phyloP scores from a whole-genome alignment of 2,797 vertebrate genomes.

The Numenius phaeopus region DNA sequence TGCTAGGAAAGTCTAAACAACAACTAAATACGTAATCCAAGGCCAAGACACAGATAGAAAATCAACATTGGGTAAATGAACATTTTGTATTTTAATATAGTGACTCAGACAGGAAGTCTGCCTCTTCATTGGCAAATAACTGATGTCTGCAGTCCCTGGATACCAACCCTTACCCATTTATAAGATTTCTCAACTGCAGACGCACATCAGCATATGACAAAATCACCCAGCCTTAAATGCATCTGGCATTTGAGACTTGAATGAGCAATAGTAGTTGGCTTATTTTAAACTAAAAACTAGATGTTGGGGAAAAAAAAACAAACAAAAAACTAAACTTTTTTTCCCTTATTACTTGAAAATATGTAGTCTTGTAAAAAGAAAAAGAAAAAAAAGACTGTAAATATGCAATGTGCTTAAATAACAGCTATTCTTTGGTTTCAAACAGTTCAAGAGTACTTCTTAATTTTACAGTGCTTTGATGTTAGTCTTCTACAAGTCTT shows the following conservation, averaged over 20 bases:
- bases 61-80: not conserved
- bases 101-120: constrained; percentile 7
- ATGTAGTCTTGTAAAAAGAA: not conserved
- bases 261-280: not conserved
- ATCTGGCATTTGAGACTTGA: not conserved
- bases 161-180: not conserved
- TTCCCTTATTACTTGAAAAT: not conserved
- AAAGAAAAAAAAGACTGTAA: not conserved
- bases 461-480: constrained; percentile 36
- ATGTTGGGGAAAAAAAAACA: not conserved
- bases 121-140: not conserved
- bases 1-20: not conserved
- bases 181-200: not conserved
- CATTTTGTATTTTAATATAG: not conserved
- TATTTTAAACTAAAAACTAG: not conserved
- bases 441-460: constrained; percentile 17
- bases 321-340: not conserved
- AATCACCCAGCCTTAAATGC: not conserved
- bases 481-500: not conserved
- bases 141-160: not conserved
- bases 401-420: not conserved
- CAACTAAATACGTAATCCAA: not conserved
- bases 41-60: not conserved
- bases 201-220: not conserved
- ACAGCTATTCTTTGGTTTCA: constrained; percentile 20